These are phyloP conservation scores for Boloria selene DNA, from an alignment of 2,888 invertebrate species.

Conservation along the genomic window DNA sequence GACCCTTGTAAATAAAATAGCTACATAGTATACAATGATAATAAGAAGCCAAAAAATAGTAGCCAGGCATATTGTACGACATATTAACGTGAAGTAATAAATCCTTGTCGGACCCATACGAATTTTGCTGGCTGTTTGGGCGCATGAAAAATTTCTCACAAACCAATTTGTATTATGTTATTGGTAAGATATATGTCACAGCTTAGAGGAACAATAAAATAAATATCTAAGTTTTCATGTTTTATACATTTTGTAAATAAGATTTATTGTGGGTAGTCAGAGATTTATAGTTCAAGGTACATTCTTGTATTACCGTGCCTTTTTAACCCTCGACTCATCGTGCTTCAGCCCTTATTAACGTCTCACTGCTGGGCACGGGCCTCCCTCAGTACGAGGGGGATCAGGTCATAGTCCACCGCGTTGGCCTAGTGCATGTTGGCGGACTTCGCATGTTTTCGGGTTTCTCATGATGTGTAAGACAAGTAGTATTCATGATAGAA, in stretches of 20 bases:
- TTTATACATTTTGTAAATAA: background rate
- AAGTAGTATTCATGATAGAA: too few species aligned
- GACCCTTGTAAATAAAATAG: too few species aligned
- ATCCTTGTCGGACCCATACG: constrained; percentile 28
- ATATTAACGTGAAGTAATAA: constrained; percentile 29
- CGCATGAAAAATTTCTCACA: constrained; percentile 27
- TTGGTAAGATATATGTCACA: constrained; percentile 3
- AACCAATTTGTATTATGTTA: constrained; percentile 28
- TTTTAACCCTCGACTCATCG: too few species aligned
- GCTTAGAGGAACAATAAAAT: background rate
- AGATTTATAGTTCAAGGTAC: too few species aligned
- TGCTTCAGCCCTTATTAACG: too few species aligned
- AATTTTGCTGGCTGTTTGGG: constrained; percentile 24
- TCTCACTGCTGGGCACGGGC: too few species aligned
- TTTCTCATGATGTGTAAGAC: too few species aligned
- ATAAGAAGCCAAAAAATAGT: background rate
- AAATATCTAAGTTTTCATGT: background rate
- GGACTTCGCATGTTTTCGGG: too few species aligned
- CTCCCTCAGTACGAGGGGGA: too few species aligned
- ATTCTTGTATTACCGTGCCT: too few species aligned
- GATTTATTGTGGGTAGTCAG: background rate
- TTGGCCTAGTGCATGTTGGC: too few species aligned
- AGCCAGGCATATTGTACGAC: constrained; percentile 13
- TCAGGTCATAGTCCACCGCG: too few species aligned
- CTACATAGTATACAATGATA: background rate